Base-by-base conservation (phyloP, 2,113 vertebrate genomes). In the Zapornia atra region DNA sequence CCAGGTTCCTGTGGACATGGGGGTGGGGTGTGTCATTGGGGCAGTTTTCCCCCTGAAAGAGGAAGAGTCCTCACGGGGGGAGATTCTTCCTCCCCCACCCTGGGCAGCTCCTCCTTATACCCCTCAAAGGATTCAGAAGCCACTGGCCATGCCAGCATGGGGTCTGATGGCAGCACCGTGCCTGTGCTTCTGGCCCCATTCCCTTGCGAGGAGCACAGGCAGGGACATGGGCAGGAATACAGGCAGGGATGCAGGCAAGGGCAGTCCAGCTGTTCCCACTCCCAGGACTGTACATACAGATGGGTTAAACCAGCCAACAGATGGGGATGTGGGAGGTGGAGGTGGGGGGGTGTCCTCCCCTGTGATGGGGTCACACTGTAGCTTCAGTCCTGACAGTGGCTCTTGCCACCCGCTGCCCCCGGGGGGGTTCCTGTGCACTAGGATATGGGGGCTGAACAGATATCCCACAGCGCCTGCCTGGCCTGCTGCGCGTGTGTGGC, bases 101-200 rank as follows among this genome's bases (percentile, higher is more conserved):
- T 0, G 2, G 16, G 59, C 12, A 12, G 18, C 9, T 84, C 53
- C 33, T 51, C 60, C 28, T 79, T 21, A 16, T 50, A 33, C 19
- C 54, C 44, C 50, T 24, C 24, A 57, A 21, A 36, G n/a, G n/a
- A 25, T 38, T 72, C 73, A 33, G 36, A 29, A 53, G 84, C 33
- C 31, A 61, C 61, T 0, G 2, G 31, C 38, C 1, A 1, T 13
- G 6, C 33, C 21, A 4, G 1, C 0, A 6, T 5, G 11, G 28
- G 1, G 2, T 19, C 19, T 20, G 53, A 16, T 10, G 34, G 44
- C 50, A 42, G 44, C 29, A 5, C 8, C 3, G 7, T 9, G 40
- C 19, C 33, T 0, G 0, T 79, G 54, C 33, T 82, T 11, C 70
- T 4, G 5, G 31, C 17, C 31, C 56, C 2, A 0, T 16, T 61